Evolutionary conservation across 2,888 invertebrate species (phyloP).

Genomic region (Nemurella pictetii): DNA sequence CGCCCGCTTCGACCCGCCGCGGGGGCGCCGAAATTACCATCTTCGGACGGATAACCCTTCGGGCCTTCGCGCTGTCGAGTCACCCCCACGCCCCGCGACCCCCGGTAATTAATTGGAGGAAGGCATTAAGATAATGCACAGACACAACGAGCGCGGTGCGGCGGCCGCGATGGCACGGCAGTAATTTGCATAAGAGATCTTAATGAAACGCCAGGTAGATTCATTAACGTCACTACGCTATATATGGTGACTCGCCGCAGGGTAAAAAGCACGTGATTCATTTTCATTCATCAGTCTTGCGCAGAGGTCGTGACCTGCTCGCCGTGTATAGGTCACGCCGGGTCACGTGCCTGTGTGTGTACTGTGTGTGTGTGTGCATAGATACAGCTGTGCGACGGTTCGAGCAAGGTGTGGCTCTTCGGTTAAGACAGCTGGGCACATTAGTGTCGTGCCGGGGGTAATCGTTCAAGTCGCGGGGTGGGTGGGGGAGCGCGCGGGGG

Average conservation of each 20-base stretch:
- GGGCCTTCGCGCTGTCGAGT: no score
- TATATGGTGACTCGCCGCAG: not conserved
- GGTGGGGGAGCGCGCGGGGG: not conserved
- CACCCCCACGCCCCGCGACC: not conserved
- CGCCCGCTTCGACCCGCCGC: no score
- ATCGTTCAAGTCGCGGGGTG: not conserved
- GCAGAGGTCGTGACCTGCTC: not conserved
- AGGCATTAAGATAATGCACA: not conserved
- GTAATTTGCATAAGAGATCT: not conserved
- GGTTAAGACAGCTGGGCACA: not conserved
- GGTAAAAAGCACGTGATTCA: not conserved
- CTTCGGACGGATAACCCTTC: no score
- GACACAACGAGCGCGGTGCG: not conserved
- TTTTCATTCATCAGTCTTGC: not conserved
- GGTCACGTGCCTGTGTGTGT: not conserved
- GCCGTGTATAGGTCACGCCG: not conserved
- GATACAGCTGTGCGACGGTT: not conserved
- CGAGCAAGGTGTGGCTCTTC: not conserved
- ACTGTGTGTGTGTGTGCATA: not conserved
- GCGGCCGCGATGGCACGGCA: not conserved
- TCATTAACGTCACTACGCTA: not conserved
- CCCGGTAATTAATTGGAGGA: not conserved
- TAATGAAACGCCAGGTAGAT: not conserved
- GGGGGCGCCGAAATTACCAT: no score
- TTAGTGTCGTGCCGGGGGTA: not conserved